Percentiles rank a stretch among this genome's conserved stretches.
Conservation (phyloP, 2,888 invertebrate species). For the Pecten maximus region DNA sequence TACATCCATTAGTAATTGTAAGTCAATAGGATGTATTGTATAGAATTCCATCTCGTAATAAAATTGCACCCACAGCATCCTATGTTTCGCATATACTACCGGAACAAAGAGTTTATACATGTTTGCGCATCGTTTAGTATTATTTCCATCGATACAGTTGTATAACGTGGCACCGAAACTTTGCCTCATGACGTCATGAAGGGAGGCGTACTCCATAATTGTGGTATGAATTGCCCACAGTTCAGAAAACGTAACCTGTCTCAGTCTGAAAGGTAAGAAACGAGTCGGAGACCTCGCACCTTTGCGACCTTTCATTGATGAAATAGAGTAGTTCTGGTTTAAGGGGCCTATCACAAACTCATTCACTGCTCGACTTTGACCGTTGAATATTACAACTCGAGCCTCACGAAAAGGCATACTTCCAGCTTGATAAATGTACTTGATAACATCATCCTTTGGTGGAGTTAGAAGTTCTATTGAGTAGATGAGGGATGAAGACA, state of each 20-base stretch:
- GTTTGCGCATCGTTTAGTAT: conserved; percentile 22
- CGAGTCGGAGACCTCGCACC: conserved; percentile 46
- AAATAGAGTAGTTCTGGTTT: conserved; percentile 52
- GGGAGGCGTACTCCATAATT: conserved; percentile 24
- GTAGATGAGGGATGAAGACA: conserved; percentile 71
- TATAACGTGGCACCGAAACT: conserved; percentile 70
- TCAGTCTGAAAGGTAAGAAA: conserved; percentile 48
- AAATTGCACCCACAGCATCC: conserved; percentile 75
- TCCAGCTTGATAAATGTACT: conserved; percentile 60
- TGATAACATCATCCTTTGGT: conserved; percentile 64
- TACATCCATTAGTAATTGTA: conserved; percentile 74
- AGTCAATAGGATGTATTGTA: conserved; percentile 73
- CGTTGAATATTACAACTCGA: conserved; percentile 68
- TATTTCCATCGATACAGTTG: conserved; percentile 54
- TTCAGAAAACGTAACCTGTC: conserved; percentile 48
- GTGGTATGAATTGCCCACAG: not conserved
- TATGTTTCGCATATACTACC: conserved; percentile 38
- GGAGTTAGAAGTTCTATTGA: conserved; percentile 70
- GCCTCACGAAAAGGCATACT: conserved; percentile 66
- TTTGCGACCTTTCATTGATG: conserved; percentile 41
- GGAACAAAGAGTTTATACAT: conserved; percentile 38
- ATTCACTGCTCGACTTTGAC: conserved; percentile 69
- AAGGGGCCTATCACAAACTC: conserved; percentile 74
- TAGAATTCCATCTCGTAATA: conserved; percentile 71
- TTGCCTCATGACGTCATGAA: conserved; percentile 64